Conservation (phyloP, 2,797 vertebrate species). For the Typhlichthys eigenmanni region DNA sequence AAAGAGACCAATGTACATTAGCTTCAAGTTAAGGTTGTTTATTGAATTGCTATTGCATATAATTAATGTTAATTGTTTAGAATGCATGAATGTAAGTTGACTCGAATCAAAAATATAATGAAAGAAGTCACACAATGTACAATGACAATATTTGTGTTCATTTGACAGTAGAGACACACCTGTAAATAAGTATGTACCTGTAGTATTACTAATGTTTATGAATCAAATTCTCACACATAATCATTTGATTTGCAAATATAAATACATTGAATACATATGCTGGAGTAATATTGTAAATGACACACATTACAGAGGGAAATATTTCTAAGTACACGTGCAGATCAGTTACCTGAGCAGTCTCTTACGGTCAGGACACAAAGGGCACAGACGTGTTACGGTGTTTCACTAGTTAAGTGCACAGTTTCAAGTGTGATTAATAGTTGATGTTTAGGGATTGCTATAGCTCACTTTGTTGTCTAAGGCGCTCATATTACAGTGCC, state of each 20-base stretch:
- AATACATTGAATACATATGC: not conserved
- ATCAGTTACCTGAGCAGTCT: not conserved
- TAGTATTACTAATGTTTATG: too few relatives aligned
- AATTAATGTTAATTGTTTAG: constrained; percentile 2
- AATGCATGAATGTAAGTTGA: too few relatives aligned
- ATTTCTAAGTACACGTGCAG: not conserved
- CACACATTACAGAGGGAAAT: constrained; percentile 19
- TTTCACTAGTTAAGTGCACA: constrained; percentile 33
- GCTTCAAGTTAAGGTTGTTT: too few relatives aligned
- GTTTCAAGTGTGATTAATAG: constrained; percentile 51
- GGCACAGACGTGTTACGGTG: constrained; percentile 37
- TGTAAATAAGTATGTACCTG: too few relatives aligned
- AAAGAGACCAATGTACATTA: not conserved
- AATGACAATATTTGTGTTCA: too few relatives aligned
- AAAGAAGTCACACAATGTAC: too few relatives aligned
- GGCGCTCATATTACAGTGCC: constrained; percentile 19
- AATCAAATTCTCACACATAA: too few relatives aligned
- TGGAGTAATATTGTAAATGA: constrained; percentile 6
- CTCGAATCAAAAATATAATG: too few relatives aligned
- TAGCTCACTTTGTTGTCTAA: constrained; percentile 33
- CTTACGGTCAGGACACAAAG: constrained; percentile 12
- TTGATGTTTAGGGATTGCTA: constrained; percentile 41
- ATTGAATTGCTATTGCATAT: not conserved
- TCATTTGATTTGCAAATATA: too few relatives aligned
- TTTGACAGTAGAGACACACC: too few relatives aligned